These are phyloP conservation scores for Oreotrochilus melanogaster DNA, from an alignment of 2,113 vertebrate genomes.

Conservation along the genomic window DNA sequence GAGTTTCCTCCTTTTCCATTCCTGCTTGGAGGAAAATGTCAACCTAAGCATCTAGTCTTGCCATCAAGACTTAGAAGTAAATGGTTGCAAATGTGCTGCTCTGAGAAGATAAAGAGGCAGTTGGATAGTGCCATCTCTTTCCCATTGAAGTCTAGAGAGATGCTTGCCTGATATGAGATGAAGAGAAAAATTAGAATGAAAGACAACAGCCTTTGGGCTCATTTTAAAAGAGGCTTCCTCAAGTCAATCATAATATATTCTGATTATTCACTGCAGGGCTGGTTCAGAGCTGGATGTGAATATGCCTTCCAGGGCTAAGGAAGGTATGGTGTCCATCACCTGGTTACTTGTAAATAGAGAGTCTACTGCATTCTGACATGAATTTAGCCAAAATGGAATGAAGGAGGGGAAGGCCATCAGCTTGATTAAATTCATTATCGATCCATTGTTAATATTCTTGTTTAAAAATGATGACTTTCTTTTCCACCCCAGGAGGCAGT, in stretches of 20 bases:
- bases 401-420: background rate
- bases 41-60: background rate
- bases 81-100: background rate
- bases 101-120: background rate
- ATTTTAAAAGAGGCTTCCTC: background rate
- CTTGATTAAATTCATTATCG: background rate
- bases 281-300: background rate
- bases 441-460: background rate
- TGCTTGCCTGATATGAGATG: background rate
- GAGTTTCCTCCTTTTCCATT: background rate
- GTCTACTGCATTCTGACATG: slow-evolving; percentile 24
- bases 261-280: background rate
- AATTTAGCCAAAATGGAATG: background rate
- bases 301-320: background rate
- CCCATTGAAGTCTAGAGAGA: background rate
- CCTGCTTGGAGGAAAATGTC: background rate
- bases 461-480: background rate
- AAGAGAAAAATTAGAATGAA: background rate
- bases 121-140: background rate
- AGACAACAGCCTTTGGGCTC: background rate
- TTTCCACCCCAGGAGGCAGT: background rate
- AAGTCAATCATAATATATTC: background rate
- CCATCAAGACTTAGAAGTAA: background rate
- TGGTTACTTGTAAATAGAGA: background rate
- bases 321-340: background rate